Base-by-base conservation (phyloP, 2,113 vertebrate genomes). In the Sporophila hypoxantha region DNA sequence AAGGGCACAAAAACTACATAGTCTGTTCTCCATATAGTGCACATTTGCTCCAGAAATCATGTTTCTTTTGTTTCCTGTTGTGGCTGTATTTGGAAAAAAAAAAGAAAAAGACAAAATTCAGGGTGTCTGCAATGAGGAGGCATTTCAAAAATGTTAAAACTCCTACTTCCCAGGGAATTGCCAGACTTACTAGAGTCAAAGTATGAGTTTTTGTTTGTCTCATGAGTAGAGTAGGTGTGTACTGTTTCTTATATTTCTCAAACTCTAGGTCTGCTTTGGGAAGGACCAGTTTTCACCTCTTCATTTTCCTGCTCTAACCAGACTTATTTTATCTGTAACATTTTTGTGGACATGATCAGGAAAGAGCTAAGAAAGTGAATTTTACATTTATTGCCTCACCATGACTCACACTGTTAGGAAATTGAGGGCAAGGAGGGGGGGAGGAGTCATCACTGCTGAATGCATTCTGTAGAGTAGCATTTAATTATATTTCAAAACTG, bases 201-300 rank as follows among this genome's bases (percentile, higher is more conserved):
- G 22, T 1, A 1, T 44, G 17, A 29, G 0, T 7, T 2, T 7
- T 1, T 7, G 1, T 44, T 59, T 18, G 6, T 15, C 9, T 23
- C 4, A 4, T 21, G 23, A 25, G 3, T 55, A 15, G 55, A 19
- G 37, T 13, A 39, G 15, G 5, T 62, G 22, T 71, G 21, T 59
- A 15, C 19, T 36, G 2, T 56, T 79, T 57, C 37, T 68, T 59
- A 1, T 0, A 14, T 14, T 78, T 25, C 13, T 73, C 17, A 20
- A 47, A 27, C 21, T 62, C 20, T 23, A 34, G 12, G 30, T 69
- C 13, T 69, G 8, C 36, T 80, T 50, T 87, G 39, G 29, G 27
- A 76, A 67, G 47, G 21, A 50, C 2, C 16, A 49, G 7, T 74
- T 75, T 71, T 81, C 3, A 46, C 8, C 6, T 50, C 50, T 75